These are phyloP conservation scores for Trypoxylon attenuatum DNA, from an alignment of 2,888 invertebrate species.

Conservation along the genomic window DNA sequence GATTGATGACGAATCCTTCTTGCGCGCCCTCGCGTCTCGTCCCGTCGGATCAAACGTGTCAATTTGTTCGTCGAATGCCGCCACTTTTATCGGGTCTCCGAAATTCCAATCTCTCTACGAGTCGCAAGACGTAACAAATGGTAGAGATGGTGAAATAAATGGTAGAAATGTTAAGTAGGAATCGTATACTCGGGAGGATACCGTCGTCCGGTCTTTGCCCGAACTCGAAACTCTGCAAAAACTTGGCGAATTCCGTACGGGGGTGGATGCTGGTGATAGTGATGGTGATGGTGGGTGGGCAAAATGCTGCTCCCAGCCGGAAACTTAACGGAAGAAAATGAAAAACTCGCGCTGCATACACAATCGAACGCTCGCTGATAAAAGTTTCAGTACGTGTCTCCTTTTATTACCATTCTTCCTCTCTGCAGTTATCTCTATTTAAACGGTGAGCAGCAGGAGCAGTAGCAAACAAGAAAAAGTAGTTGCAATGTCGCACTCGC, in stretches of 20 bases:
- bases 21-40: neutral
- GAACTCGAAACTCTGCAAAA: too few species aligned
- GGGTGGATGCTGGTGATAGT: too few species aligned
- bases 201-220: too few species aligned
- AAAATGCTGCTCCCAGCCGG: neutral
- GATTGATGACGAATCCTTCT: conserved; percentile 40
- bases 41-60: neutral
- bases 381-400: neutral
- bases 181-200: too few species aligned
- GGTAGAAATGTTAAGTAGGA: too few species aligned
- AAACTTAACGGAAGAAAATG: neutral
- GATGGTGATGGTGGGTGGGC: too few species aligned
- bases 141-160: too few species aligned
- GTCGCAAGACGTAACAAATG: too few species aligned
- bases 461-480: conserved; percentile 4
- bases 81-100: neutral
- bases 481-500: conserved; percentile 6
- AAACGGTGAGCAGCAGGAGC: conserved; percentile 9
- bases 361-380: neutral
- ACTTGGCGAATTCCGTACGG: too few species aligned
- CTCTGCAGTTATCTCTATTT: neutral
- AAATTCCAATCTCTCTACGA: neutral
- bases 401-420: neutral
- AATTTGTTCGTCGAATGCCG: neutral
- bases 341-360: neutral